These are phyloP conservation scores for Peromyscus melanophrys DNA, from an alignment of 2,797 vertebrate species.

Conservation along the genomic window DNA sequence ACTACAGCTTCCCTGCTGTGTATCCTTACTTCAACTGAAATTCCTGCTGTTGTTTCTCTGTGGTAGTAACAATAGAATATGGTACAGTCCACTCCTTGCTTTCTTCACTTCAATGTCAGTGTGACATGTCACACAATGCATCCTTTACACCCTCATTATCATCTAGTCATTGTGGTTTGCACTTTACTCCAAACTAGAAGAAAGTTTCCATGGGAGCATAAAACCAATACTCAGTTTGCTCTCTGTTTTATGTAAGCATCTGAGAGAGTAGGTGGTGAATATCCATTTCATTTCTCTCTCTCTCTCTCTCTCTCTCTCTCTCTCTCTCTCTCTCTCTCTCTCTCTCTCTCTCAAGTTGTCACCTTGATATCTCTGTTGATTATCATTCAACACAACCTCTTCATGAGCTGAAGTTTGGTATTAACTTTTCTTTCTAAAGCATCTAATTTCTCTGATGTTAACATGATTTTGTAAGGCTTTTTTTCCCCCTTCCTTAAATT, in stretches of 20 bases:
- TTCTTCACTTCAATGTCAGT: background rate
- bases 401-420: background rate
- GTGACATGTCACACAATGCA: background rate
- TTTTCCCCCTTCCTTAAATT: background rate
- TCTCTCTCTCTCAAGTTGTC: background rate
- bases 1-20: fast-evolving
- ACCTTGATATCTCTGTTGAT: background rate
- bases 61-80: background rate
- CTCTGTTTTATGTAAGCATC: background rate
- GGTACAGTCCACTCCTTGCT: background rate
- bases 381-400: background rate
- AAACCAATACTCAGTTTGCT: background rate
- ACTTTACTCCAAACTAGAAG: background rate
- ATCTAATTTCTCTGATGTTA: background rate
- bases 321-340: too few relatives aligned
- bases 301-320: too few relatives aligned
- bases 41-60: background rate
- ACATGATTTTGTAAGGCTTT: background rate
- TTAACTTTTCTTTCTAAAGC: background rate
- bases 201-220: background rate
- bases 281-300: too few relatives aligned
- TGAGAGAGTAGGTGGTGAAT: background rate
- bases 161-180: background rate
- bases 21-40: too few relatives aligned
- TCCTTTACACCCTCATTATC: background rate